Conservation (phyloP, 2,888 invertebrate genomes). For the Camponotus fellah region DNA sequence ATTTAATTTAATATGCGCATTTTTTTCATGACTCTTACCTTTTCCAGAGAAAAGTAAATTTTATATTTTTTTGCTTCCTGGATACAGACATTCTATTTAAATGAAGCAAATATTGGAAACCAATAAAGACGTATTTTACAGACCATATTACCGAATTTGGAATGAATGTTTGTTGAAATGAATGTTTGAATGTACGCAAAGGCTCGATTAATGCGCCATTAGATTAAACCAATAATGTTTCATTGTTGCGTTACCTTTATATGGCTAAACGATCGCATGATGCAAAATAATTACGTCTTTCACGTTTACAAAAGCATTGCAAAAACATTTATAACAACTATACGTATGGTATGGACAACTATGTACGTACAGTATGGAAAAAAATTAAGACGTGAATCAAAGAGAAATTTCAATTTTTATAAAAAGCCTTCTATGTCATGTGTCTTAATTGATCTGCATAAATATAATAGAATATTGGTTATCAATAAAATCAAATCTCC, state of each 20-base stretch:
- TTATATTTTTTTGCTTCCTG: not conserved
- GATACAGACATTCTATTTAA: constrained; percentile 4
- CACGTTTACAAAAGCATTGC: constrained; percentile 23
- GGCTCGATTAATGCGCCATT: constrained; percentile 45
- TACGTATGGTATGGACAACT: no score
- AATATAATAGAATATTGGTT: not conserved
- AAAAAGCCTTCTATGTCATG: not conserved
- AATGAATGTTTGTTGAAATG: constrained; percentile 24
- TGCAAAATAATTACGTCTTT: constrained; percentile 41
- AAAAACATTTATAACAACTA: constrained; percentile 33
- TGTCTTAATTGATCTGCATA: not conserved
- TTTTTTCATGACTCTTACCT: not conserved
- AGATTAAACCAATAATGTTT: constrained; percentile 46
- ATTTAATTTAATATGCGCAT: not conserved
- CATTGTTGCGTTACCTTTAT: constrained; percentile 36
- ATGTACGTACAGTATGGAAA: not conserved
- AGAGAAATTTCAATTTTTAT: not conserved
- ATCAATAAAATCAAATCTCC: not conserved
- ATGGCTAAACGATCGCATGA: constrained; percentile 15
- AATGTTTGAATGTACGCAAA: constrained; percentile 23
- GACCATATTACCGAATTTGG: constrained; percentile 24
- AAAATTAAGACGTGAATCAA: not conserved
- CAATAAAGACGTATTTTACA: constrained; percentile 42
- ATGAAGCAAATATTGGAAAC: constrained; percentile 40
- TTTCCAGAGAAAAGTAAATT: not conserved